phyloP scores from a whole-genome alignment of 2,797 vertebrate species.

The Anguilla obscura region DNA sequence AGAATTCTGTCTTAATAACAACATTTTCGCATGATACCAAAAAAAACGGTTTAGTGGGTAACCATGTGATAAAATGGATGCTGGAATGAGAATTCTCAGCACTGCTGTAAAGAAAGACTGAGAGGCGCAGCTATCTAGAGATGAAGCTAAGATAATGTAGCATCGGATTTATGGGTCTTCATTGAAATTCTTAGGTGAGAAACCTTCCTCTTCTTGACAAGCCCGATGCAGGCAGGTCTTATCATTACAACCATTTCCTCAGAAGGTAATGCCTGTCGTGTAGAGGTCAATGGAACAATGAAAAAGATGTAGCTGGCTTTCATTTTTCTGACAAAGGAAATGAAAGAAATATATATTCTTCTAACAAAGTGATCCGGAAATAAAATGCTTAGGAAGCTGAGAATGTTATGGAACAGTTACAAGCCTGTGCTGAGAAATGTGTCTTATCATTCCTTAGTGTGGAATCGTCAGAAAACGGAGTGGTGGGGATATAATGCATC shows the following conservation, averaged over 20 bases:
- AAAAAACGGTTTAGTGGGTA: background rate
- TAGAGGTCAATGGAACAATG: constrained; percentile 19
- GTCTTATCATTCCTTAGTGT: background rate
- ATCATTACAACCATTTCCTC: constrained; percentile 24
- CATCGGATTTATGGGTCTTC: constrained; percentile 24
- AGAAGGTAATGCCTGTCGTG: constrained; percentile 32
- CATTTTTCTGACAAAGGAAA: constrained; percentile 24
- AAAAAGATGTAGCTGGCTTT: constrained; percentile 21
- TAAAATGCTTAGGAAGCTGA: constrained; percentile 4
- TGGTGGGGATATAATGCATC: background rate
- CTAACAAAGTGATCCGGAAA: constrained; percentile 16
- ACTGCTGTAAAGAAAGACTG: background rate
- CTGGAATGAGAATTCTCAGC: constrained; percentile 39
- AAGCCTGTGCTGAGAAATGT: constrained; percentile 15
- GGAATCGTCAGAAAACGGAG: background rate
- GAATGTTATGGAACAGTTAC: constrained; percentile 17
- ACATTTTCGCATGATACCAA: background rate
- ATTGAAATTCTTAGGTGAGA: constrained; percentile 9
- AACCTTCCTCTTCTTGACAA: constrained; percentile 22
- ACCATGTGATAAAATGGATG: constrained; percentile 54
- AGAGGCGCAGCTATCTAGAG: background rate
- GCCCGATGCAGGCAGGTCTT: background rate
- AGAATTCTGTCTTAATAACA: background rate
- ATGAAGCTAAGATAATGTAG: constrained; percentile 12
- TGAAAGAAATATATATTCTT: constrained; percentile 19